Base-by-base conservation (phyloP, 1,140 invertebrate species). In the Formica selysi region DNA sequence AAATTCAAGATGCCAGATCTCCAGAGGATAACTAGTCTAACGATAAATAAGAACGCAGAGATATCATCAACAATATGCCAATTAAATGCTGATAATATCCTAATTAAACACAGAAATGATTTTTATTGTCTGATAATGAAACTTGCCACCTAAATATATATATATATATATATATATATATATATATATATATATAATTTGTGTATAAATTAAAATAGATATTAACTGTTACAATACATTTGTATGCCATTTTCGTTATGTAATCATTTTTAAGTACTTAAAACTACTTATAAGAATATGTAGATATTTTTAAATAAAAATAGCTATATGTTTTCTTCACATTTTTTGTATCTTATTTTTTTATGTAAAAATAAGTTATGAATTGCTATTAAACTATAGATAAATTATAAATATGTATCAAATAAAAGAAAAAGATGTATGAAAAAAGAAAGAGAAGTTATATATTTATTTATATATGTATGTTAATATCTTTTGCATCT, bases 1-100 rank as follows among this genome's bases (percentile, higher is more conserved):
- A 94, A 87, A 93, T 95, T 70, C 95, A 95, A 94, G 93, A 95
- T 11, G 61, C 90, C 5, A 92, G 95, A 85, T 86, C 90, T 71
- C 94, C 95, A 2, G 95, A 95, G 54, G 95, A 95, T 84, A 95
- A 95, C 76, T 95, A 92, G 93, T 67, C 5, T 32, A 16, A 29
- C 26, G 26, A 29, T 29, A 29, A 81, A 38, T 26, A 73, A 81
- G 26, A 22, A 64, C 1, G 36, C 5, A n/a, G 5, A 19, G 73
- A 22, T 13, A 44, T 29, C 22, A 71, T 2, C 2, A 68, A 13
- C 29, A 11, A 79, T 26, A 19, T 44, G 16, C 61, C 16, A 68
- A 68, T 67, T 68, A 54, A 79, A 44, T 0, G 8, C 13, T 36
- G 11, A 2, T 61, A 6, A 78, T 26, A 16, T 19, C 29, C 1